phyloP scores from a whole-genome alignment of 2,888 invertebrate genomes.

The Glyphotaelius pellucidus region DNA sequence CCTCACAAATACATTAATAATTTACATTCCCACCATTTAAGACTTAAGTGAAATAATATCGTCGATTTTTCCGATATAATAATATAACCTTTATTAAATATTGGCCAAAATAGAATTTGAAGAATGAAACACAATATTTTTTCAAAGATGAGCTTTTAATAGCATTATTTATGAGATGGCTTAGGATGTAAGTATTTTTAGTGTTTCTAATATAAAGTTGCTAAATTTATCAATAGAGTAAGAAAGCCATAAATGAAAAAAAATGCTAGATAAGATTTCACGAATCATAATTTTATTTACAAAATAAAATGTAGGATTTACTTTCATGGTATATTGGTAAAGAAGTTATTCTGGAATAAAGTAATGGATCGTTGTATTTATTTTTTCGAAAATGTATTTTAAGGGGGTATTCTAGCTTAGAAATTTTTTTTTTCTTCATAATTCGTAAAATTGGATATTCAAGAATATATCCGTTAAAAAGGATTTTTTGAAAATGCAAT shows the following conservation, averaged over 20 bases:
- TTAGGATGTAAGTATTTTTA: no score
- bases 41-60: not conserved
- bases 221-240: no score
- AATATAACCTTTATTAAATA: not conserved
- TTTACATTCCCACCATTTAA: not conserved
- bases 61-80: not conserved
- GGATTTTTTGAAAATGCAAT: no score
- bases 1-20: constrained; percentile 23
- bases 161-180: not conserved
- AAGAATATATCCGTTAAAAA: no score
- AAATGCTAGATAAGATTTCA: no score
- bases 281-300: no score
- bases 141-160: not conserved
- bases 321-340: not conserved
- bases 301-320: not conserved
- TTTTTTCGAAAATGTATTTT: no score
- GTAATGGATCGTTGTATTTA: not conserved
- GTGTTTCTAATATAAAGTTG: no score
- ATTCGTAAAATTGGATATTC: no score
- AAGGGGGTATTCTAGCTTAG: no score
- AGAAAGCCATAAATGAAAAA: no score
- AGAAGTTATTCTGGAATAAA: not conserved
- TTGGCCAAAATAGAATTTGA: not conserved
- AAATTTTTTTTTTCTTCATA: no score
- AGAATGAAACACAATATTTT: not conserved